These are phyloP conservation scores for Venusia cambrica DNA, from an alignment of 2,888 invertebrate species.

Conservation along the genomic window DNA sequence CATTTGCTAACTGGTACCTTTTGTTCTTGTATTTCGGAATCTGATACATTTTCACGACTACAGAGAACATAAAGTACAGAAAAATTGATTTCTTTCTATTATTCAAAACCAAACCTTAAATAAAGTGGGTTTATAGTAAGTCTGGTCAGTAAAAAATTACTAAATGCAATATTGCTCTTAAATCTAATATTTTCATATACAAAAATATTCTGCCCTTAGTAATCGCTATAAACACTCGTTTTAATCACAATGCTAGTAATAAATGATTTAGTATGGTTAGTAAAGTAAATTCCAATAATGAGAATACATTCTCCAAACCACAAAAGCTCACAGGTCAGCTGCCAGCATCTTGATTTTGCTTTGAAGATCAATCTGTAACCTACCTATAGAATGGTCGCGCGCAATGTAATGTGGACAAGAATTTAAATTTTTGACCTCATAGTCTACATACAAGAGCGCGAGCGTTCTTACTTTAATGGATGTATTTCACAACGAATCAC, in stretches of 20 bases:
- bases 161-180: slow-evolving; percentile 66
- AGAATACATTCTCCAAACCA: slow-evolving; percentile 27
- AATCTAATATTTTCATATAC: slow-evolving; percentile 64
- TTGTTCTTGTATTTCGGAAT: slow-evolving; percentile 3
- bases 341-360: slow-evolving; percentile 25
- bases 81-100: too few relatives aligned
- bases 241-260: slow-evolving; percentile 46
- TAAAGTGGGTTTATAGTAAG: slow-evolving; percentile 37
- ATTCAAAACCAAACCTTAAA: too few relatives aligned
- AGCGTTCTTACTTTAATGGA: too few relatives aligned
- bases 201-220: slow-evolving; percentile 74
- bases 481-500: too few relatives aligned
- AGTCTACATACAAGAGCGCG: too few relatives aligned
- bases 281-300: slow-evolving; percentile 33
- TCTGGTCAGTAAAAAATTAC: slow-evolving; percentile 21
- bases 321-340: slow-evolving; percentile 39
- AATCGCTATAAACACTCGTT: slow-evolving; percentile 64
- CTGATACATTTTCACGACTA: too few relatives aligned
- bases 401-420: too few relatives aligned
- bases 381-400: too few relatives aligned
- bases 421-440: too few relatives aligned
- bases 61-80: too few relatives aligned
- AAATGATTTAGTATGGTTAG: slow-evolving; percentile 38
- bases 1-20: slow-evolving; percentile 22
- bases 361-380: slow-evolving; percentile 12